Percentiles rank a stretch among this genome's conserved stretches.
Evolutionary conservation across 1,140 invertebrate genomes (phyloP).

Genomic region (Rhopalosiphum padi): DNA sequence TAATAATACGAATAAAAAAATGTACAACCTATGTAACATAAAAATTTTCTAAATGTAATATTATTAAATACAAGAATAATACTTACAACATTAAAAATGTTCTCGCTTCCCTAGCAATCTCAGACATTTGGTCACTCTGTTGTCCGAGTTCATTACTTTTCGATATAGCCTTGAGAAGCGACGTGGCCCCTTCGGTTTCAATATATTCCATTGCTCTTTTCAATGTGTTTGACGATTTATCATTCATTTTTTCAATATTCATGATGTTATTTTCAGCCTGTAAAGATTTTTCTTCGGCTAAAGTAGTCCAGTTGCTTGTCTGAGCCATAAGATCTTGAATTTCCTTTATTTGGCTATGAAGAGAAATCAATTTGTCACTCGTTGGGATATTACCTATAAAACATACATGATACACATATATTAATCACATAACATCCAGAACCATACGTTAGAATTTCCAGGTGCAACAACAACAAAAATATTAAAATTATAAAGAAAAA

Average conservation of each 20-base stretch:
- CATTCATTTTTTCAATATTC: conserved; percentile 72
- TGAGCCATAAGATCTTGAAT: conserved; percentile 72
- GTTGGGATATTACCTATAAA: conserved; percentile 28
- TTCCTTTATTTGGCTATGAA: conserved; percentile 70
- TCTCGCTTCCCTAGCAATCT: conserved; percentile 86
- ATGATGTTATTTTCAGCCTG: conserved; percentile 75
- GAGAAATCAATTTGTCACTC: conserved; percentile 25
- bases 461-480: too few relatives aligned
- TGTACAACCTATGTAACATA: neutral
- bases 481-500: too few relatives aligned
- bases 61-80: neutral
- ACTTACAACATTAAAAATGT: conserved; percentile 76
- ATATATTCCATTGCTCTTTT: conserved; percentile 77
- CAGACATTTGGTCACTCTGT: conserved; percentile 89
- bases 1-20: neutral
- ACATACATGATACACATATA: neutral
- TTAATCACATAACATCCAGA: neutral
- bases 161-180: conserved; percentile 79
- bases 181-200: conserved; percentile 79
- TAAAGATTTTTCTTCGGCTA: conserved; percentile 70
- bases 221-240: conserved; percentile 61
- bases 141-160: conserved; percentile 87
- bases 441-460: neutral
- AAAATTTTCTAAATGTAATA: neutral
- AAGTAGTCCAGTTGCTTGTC: conserved; percentile 69